A percentile compares a stretch with the other conserved stretches of the same genome.
These are phyloP conservation scores for Neotoma lepida DNA, from an alignment of 2,113 vertebrate genomes.

Conservation along the genomic window DNA sequence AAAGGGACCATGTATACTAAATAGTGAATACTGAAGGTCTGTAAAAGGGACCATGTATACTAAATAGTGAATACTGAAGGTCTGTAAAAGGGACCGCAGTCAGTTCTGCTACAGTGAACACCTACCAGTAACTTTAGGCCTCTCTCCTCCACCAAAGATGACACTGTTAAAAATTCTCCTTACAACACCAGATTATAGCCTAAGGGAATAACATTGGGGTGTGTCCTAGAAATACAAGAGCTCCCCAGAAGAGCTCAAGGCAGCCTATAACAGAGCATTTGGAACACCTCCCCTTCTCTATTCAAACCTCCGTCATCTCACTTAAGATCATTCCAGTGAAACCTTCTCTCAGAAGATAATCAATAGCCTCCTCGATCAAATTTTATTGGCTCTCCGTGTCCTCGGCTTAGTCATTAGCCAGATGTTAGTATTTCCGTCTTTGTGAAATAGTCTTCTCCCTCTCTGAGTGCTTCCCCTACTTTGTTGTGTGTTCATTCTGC, in stretches of 20 bases:
- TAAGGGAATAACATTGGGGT: background rate
- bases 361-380: constrained; percentile 11
- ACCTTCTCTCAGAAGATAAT: background rate
- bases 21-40: background rate
- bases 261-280: constrained; percentile 19
- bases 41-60: background rate
- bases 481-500: constrained; percentile 7
- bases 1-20: constrained; percentile 1
- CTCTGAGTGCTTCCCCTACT: background rate
- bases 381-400: constrained; percentile 9
- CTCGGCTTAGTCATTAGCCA: background rate
- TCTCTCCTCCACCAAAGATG: background rate
- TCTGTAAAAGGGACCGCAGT: background rate
- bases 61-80: background rate
- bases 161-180: background rate
- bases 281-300: constrained; percentile 16
- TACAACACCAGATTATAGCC: background rate
- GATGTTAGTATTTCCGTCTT: constrained; percentile 41
- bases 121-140: background rate
- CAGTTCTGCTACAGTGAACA: constrained; percentile 4
- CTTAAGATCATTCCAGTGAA: constrained; percentile 26
- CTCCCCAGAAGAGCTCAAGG: background rate
- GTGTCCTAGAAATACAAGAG: background rate
- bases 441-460: constrained; percentile 10
- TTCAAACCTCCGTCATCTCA: background rate